A percentile compares a stretch with the other conserved stretches of the same genome.
Conservation (phyloP, 2,113 vertebrate species). For the Dunckerocampus dactyliophorus region DNA sequence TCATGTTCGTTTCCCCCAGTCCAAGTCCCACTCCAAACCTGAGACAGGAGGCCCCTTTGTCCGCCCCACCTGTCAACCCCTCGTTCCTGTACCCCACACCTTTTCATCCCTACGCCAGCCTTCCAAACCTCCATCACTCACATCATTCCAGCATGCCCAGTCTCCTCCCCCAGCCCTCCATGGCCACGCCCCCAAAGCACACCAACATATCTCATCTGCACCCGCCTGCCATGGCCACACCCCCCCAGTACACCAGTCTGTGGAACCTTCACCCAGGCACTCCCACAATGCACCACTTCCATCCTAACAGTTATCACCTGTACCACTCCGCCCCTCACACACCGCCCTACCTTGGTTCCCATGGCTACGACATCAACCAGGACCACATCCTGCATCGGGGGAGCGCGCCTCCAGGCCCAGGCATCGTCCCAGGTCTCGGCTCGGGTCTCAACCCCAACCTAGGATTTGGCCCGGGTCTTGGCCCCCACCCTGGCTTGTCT, state of each 20-base stretch:
- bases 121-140: constrained; percentile 30
- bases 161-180: constrained; percentile 22
- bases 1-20: constrained; percentile 11
- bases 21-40: constrained; percentile 14
- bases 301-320: constrained; percentile 16
- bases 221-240: constrained; percentile 9
- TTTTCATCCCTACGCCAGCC: constrained; percentile 34
- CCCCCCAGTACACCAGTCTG: constrained; percentile 11
- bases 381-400: constrained; percentile 16
- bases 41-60: background rate
- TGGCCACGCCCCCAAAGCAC: constrained; percentile 15
- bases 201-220: constrained; percentile 65
- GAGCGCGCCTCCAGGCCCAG: background rate
- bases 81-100: background rate
- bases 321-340: constrained; percentile 23
- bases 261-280: constrained; percentile 17
- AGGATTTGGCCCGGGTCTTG: constrained; percentile 7
- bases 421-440: background rate
- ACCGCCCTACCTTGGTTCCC: constrained; percentile 28
- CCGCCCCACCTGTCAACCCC: background rate
- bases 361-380: constrained; percentile 22
- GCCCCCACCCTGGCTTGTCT: background rate
- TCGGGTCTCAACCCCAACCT: constrained; percentile 6
- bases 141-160: constrained; percentile 33
- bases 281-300: constrained; percentile 27